phyloP scores from a whole-genome alignment of 2,113 vertebrate genomes.

The Sinosuthora webbiana region DNA sequence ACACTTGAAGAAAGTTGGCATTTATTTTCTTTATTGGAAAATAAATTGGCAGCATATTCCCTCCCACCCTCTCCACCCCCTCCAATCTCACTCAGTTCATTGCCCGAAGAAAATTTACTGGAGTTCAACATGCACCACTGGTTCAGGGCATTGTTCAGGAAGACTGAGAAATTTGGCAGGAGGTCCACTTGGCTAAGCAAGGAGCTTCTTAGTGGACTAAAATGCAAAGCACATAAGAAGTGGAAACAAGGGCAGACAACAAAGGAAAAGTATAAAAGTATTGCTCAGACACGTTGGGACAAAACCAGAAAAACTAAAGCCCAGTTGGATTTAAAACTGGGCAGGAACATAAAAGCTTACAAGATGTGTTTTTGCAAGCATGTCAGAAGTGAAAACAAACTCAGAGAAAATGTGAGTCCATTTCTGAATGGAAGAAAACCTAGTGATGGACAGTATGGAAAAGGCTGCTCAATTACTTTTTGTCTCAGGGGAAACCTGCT shows the following conservation, averaged over 20 bases:
- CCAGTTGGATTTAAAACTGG: not conserved
- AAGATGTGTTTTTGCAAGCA: not conserved
- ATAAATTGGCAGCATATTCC: not conserved
- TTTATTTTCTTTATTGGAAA: not conserved
- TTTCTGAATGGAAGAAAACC: not conserved
- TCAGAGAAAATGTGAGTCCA: not conserved
- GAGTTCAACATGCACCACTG: conserved; percentile 13
- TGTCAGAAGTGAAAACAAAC: not conserved
- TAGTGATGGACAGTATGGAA: not conserved
- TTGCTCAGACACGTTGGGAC: not conserved
- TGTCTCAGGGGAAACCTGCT: not conserved
- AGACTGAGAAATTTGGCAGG: conserved; percentile 35
- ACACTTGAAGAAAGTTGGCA: not conserved
- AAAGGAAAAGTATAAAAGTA: conserved; percentile 10
- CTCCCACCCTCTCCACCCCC: not conserved
- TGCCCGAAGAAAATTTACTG: not conserved
- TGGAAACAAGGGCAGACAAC: conserved; percentile 19
- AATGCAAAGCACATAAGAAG: conserved; percentile 27
- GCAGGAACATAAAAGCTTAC: not conserved
- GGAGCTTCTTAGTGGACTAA: conserved; percentile 25
- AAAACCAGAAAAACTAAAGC: conserved; percentile 33
- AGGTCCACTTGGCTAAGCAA: conserved; percentile 27
- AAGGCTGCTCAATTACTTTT: not conserved
- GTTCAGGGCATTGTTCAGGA: conserved; percentile 25
- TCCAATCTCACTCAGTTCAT: not conserved